phyloP scores from a whole-genome alignment of 2,888 invertebrate species.

The Idaea aversata region DNA sequence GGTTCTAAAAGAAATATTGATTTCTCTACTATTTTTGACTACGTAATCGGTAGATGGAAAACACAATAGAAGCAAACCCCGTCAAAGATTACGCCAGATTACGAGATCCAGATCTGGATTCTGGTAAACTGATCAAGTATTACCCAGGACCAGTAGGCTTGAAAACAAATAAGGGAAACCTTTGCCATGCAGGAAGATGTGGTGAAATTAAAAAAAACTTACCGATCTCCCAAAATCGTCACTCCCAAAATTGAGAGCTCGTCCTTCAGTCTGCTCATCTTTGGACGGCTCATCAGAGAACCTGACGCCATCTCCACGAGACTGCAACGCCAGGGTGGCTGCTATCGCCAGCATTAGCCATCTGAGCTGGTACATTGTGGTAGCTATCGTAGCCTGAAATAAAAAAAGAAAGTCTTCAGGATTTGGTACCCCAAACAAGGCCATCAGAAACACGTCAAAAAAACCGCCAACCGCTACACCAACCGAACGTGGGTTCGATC shows the following conservation, averaged over 20 bases:
- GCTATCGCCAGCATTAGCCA: constrained; percentile 79
- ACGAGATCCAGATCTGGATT: too few species aligned
- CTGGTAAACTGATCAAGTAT: too few species aligned
- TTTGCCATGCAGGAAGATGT: neutral
- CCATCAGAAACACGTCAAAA: neutral
- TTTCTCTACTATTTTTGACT: too few species aligned
- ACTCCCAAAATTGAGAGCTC: constrained; percentile 57
- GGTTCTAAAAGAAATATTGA: too few species aligned
- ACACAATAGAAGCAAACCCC: too few species aligned
- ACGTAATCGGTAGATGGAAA: too few species aligned
- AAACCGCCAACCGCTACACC: too few species aligned
- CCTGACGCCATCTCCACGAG: constrained; percentile 81
- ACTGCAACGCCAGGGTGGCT: constrained; percentile 78
- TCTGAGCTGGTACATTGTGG: constrained; percentile 63
- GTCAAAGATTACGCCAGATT: too few species aligned
- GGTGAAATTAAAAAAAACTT: constrained; percentile 22
- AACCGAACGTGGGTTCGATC: too few species aligned
- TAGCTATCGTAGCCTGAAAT: constrained; percentile 40
- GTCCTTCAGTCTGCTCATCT: constrained; percentile 53
- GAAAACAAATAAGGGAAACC: too few species aligned
- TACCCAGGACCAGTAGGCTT: too few species aligned
- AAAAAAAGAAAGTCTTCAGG: neutral
- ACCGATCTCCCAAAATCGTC: constrained; percentile 63
- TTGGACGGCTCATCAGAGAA: constrained; percentile 76
- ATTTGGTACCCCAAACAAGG: constrained; percentile 3